phyloP scores from a whole-genome alignment of 2,797 vertebrate genomes.

The Chaetodon trifasciatus region DNA sequence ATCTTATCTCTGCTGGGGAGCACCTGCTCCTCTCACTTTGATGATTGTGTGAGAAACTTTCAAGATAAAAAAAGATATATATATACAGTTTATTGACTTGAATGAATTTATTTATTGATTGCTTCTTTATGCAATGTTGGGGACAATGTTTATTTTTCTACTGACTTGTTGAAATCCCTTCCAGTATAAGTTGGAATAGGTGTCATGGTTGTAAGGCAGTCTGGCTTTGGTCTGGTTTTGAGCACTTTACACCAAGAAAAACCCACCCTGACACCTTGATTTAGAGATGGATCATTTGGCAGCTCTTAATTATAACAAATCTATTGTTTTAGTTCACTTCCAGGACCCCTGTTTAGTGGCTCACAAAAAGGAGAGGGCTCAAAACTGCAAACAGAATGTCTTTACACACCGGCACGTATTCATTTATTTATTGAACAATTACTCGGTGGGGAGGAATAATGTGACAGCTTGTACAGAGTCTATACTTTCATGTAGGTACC shows the following conservation, averaged over 20 bases:
- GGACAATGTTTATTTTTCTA: slow-evolving; percentile 91
- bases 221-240: slow-evolving; percentile 70
- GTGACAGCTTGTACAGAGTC: slow-evolving; percentile 81
- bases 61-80: slow-evolving; percentile 57
- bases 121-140: slow-evolving; percentile 89
- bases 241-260: slow-evolving; percentile 56
- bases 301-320: slow-evolving; percentile 58
- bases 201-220: slow-evolving; percentile 70
- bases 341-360: slow-evolving; percentile 36
- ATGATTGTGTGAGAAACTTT: slow-evolving; percentile 83
- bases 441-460: slow-evolving; percentile 76
- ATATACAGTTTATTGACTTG: slow-evolving; percentile 80
- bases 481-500: slow-evolving; percentile 72
- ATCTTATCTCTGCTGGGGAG: slow-evolving; percentile 64
- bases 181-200: slow-evolving; percentile 80
- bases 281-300: slow-evolving; percentile 39
- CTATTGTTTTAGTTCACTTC: slow-evolving; percentile 38
- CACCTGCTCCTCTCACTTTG: slow-evolving; percentile 72
- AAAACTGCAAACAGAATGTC: slow-evolving; percentile 73
- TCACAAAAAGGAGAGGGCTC: slow-evolving; percentile 61
- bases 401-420: slow-evolving; percentile 78
- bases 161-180: slow-evolving; percentile 82
- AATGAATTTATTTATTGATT: slow-evolving; percentile 86
- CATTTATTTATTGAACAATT: slow-evolving; percentile 87
- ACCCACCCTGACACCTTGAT: neutral